Base-by-base conservation (phyloP, 2,113 vertebrate genomes). In the Dipodomys stephensi region DNA sequence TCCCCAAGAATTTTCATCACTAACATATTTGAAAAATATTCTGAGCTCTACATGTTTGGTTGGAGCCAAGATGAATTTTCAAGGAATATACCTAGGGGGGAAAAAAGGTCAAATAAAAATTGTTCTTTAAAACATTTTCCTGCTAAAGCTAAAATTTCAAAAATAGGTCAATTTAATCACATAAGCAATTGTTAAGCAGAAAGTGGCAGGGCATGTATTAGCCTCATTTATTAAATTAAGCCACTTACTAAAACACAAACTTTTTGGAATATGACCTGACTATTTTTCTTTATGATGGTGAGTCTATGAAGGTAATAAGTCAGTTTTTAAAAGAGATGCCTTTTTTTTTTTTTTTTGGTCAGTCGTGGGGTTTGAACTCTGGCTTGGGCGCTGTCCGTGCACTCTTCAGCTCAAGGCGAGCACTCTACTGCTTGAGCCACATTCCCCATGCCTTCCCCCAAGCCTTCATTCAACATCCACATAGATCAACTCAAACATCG, bases 401-500 rank as follows among this genome's bases (percentile, higher is more conserved):
- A 39, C 5, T 39, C 39, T 39, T 39, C 39, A 39, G 39, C 39
- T 39, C 39, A 39, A 39, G 39, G 39, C 39, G 39, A 39, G 39
- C 39, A 39, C 39, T 39, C 39, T 39, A 39, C 39, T 39, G 39
- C 39, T 39, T 39, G 39, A 39, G 39, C 39, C 39, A 39, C 84
- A 83, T 89, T 95, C 64, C 64, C 72, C 68, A 86, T 0, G 3
- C 23, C 57, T 53, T 91, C 49, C 94, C 67, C 68, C 57, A 28
- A 71, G 83, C 69, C 65, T 96, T 81, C 83, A 87, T 90, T 94
- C 82, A 69, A 32, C 69, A 28, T 88, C 77, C 74, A 87, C 44
- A 84, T 4, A 69, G 80, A 91, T 91, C 94, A 91, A 93, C 68
- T 91, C 91, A 84, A 82, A 96, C 91, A 81, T 94, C 83, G 11